phyloP scores from a whole-genome alignment of 2,797 vertebrate genomes.

The Ficedula albicollis region DNA sequence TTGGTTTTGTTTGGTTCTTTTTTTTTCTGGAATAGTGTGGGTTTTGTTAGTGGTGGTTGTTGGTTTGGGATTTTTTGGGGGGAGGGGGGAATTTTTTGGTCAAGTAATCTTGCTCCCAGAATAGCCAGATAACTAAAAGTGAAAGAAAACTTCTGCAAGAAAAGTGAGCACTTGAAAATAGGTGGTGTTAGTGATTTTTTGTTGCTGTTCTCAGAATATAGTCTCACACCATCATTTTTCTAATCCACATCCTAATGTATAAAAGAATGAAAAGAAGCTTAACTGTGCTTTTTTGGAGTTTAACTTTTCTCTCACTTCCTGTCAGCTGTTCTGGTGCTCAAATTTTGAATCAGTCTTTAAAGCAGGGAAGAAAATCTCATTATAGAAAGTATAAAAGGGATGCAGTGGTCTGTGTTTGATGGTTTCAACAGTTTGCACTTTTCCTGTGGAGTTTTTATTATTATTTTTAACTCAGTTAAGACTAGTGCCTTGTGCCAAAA shows the following conservation, averaged over 20 bases:
- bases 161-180: not conserved
- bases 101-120: not conserved
- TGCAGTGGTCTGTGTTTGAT: not conserved
- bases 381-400: not conserved
- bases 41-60: not conserved
- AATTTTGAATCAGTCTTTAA: not conserved
- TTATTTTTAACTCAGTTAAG: not conserved
- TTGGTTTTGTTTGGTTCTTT: not conserved
- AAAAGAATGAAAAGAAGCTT: not conserved
- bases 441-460: not conserved
- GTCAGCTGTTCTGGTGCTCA: not conserved
- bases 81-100: rapidly evolving
- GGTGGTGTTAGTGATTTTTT: rapidly evolving
- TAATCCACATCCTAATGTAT: not conserved
- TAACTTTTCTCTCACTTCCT: not conserved
- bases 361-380: not conserved
- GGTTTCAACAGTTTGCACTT: not conserved
- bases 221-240: not conserved
- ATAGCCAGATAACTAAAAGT: not conserved
- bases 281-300: not conserved
- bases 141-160: not conserved
- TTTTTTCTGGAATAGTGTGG: not conserved
- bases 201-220: not conserved
- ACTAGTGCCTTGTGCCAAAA: not conserved
- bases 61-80: rapidly evolving